Evolutionary conservation across 2,797 vertebrate genomes (phyloP), one percentile per base, ranked within the genome.

Genomic region (Hydrophis major): DNA sequence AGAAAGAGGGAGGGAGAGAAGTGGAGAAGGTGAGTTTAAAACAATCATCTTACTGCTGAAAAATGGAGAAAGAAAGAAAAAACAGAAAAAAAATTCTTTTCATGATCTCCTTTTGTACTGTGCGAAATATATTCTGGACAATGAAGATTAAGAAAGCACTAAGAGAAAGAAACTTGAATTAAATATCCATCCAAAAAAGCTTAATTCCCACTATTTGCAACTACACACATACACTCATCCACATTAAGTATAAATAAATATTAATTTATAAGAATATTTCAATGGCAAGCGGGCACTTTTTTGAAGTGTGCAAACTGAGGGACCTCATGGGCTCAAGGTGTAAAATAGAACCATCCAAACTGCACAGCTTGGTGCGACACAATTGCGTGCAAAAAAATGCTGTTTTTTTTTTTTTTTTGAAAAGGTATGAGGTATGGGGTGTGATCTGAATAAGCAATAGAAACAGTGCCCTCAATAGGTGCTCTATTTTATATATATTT

Each of bases 221-320:
- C 13, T 16, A 69, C n/a, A 32, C n/a, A 32, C 14, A 37, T 0
- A 74, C 32, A 74, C 7, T 37, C 3, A 0, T 4, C 96, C 91
- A 93, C 69, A 66, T 86, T 93, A 91, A 96, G 94, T 92, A 94
- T 89, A 95, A 92, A 92, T 22, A 59, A 89, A 18, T 74, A 74
- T 2, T 90, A 94, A 95, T 95, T 89, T 95, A 94, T 91, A 96
- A 95, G 88, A 78, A 95, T 95, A 57, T 59, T 55, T 87, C 89
- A 93, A 94, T 53, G 66, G n/a, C 57, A 95, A 93, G 63, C 93
- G 2, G 92, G 94, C 92, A 93, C 96, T 96, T 96, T 93, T 93
- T 56, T 93, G 60, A 91, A 91, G 94, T 95, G 94, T 93, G 57
- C 55, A 92, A 96, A 95, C 59, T 92, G 86, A 69, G 94, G 87